Base-by-base conservation (phyloP, 2,888 invertebrate genomes). In the Kuschelorhynchus macadamiae region DNA sequence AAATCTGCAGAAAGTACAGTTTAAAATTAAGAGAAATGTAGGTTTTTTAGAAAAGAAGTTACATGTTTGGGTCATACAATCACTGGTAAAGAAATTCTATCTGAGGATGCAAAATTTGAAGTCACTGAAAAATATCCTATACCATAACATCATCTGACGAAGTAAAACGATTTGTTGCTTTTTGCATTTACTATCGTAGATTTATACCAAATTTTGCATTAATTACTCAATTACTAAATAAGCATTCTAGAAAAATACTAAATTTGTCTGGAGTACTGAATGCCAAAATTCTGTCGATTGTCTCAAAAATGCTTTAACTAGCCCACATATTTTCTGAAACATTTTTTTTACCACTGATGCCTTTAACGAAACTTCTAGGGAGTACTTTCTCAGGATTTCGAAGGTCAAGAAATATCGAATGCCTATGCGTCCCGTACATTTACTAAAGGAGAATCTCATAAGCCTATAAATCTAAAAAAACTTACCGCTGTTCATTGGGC, bases 21-120 rank as follows among this genome's bases (percentile, higher is more conserved):
- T 20, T 60, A 14, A 49, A 60, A 25, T 44, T 60, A 56, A 60
- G 57, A 68, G 39, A 74, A 73, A 33, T 75, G 72, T 52, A 32
- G 32, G 7, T 25, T 25, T 7, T 25, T 25, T 12, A 36, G 11
- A 46, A 62, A 49, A 8, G 72, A 73, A 65, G 67, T 75, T 0
- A 64, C 68, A 1, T 71, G 50, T 39, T 47, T 74, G n/a, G 67
- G 55, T 32, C 67, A 61, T 39, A 36, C 3, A 25, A 25, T 25
- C 3, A 25, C 25, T 5, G 7, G 7, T 7, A 7, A 25, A 25
- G n/a, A n/a, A 50, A 32, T 47, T 49, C 9, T 44, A 21, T 30
- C 36, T 1, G 52, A 47, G 39, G 33, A 49, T 5, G 33, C 49
- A 1, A 61, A 61, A 21, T 36, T 20, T 21, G 52, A 17, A 11